phyloP scores from a whole-genome alignment of 2,888 invertebrate species.

The Dasysyrphus tricinctus region DNA sequence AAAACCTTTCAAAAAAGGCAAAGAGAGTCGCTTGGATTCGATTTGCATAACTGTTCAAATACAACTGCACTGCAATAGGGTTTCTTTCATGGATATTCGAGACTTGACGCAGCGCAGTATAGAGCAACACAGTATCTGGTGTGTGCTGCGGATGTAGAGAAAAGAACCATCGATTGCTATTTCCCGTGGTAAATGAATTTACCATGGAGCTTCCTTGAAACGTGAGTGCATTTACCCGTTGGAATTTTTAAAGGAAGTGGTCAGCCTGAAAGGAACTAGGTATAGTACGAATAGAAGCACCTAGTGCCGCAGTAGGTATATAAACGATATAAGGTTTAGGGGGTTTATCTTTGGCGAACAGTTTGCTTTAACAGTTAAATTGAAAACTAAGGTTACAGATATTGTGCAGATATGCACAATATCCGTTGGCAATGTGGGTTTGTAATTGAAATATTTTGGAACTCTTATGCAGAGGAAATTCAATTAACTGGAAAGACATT shows the following conservation, averaged over 20 bases:
- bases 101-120: neutral
- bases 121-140: neutral
- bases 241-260: constrained; percentile 16
- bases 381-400: constrained; percentile 19
- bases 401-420: neutral
- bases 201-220: constrained; percentile 47
- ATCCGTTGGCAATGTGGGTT: constrained; percentile 2
- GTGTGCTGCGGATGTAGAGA: constrained; percentile 54
- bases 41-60: constrained; percentile 57
- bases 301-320: neutral
- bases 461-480: neutral
- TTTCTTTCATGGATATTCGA: neutral
- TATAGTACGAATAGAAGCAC: neutral
- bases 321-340: neutral
- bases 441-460: constrained; percentile 12
- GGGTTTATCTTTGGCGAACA: constrained; percentile 3
- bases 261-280: neutral
- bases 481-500: neutral
- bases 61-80: constrained; percentile 45
- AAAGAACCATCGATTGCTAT: constrained; percentile 62
- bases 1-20: constrained; percentile 25
- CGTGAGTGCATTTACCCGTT: constrained; percentile 22
- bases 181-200: constrained; percentile 68
- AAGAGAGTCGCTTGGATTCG: constrained; percentile 16
- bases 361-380: constrained; percentile 29